Conservation (phyloP, 2,113 vertebrate species). For the Hypanus sabinus region DNA sequence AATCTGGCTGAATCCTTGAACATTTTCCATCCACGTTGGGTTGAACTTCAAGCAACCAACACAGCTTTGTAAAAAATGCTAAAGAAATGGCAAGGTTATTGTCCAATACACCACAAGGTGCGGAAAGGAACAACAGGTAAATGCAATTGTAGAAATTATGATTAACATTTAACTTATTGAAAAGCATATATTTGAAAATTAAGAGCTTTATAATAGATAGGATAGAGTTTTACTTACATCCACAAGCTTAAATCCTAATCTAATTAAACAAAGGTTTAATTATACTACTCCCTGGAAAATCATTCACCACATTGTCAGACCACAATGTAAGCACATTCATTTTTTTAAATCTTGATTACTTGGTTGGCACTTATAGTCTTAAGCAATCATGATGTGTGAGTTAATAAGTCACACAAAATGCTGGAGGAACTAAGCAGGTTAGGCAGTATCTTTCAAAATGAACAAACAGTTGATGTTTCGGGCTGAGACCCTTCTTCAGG, state of each 20-base stretch:
- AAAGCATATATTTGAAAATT: neutral
- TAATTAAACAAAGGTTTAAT: slow-evolving; percentile 10
- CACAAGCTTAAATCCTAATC: neutral
- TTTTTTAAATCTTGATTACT: neutral
- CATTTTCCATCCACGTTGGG: too few relatives aligned
- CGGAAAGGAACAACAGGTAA: too few relatives aligned
- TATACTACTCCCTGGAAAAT: neutral
- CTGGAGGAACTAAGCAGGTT: too few relatives aligned
- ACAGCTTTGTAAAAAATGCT: too few relatives aligned
- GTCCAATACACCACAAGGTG: too few relatives aligned
- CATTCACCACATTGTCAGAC: neutral
- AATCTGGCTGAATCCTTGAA: too few relatives aligned
- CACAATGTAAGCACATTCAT: neutral
- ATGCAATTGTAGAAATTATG: neutral
- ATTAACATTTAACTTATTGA: neutral
- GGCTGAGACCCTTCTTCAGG: too few relatives aligned
- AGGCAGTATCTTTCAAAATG: too few relatives aligned
- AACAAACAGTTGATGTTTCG: too few relatives aligned
- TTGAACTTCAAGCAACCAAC: too few relatives aligned
- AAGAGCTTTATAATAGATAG: neutral
- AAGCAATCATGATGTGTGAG: neutral
- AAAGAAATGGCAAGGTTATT: too few relatives aligned
- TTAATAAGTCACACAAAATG: neutral
- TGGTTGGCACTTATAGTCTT: neutral
- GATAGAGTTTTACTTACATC: neutral